A percentile compares a stretch with the other conserved stretches of the same genome.
Conservation (phyloP, 2,113 vertebrate species). For the Neodon shergylaensis region DNA sequence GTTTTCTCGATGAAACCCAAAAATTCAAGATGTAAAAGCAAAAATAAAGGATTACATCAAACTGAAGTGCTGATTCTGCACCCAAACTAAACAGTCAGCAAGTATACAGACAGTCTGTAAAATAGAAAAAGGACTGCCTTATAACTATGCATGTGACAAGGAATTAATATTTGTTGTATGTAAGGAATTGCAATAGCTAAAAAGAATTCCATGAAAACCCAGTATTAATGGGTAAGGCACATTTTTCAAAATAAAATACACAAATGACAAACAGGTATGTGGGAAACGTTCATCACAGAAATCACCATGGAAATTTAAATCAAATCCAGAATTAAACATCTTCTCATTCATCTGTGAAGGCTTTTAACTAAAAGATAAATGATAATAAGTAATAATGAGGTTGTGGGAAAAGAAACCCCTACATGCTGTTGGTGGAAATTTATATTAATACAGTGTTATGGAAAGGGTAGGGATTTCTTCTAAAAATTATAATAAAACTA, state of each 20-base stretch:
- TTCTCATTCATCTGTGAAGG: not conserved
- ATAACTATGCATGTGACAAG: not conserved
- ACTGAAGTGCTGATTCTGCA: not conserved
- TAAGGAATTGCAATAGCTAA: not conserved
- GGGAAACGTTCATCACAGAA: not conserved
- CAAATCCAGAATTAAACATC: not conserved
- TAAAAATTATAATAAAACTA: not conserved
- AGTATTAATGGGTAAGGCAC: not conserved
- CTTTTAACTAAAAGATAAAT: not conserved
- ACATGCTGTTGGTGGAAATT: not conserved
- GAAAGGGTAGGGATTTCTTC: not conserved
- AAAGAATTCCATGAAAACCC: not conserved
- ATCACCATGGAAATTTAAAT: not conserved
- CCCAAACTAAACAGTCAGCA: not conserved
- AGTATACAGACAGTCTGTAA: not conserved
- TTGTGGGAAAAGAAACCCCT: not conserved
- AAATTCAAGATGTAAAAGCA: not conserved
- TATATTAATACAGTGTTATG: not conserved
- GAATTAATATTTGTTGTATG: not conserved
- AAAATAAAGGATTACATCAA: not conserved
- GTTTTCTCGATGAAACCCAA: not conserved
- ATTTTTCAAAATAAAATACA: not conserved
- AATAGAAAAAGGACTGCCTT: not conserved
- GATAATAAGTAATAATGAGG: not conserved
- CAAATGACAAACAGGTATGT: not conserved